Evolutionary conservation across 2,888 invertebrate species (phyloP).

Genomic region (Chironomus riparius): DNA sequence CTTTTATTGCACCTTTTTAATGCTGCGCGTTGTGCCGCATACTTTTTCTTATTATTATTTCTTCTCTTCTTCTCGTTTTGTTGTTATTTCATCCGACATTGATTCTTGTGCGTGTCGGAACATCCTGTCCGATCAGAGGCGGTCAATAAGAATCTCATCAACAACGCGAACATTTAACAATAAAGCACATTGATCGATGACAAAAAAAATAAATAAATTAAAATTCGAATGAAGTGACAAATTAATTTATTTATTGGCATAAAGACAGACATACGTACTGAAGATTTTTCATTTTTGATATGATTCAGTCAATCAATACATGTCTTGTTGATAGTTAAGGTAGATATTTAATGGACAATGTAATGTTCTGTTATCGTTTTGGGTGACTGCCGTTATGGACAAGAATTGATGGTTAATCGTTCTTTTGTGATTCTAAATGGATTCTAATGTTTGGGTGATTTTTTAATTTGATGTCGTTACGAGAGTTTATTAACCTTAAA

Average conservation of each 20-base stretch:
- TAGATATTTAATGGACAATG: background rate
- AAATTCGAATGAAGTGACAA: background rate
- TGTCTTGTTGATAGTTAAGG: background rate
- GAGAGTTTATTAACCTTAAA: too few relatives aligned
- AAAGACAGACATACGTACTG: background rate
- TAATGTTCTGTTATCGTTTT: background rate
- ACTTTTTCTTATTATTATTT: background rate
- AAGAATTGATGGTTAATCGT: too few relatives aligned
- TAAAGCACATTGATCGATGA: background rate
- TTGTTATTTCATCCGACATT: background rate
- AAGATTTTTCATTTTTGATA: background rate
- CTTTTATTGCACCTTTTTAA: constrained; percentile 1
- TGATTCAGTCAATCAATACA: constrained; percentile 3
- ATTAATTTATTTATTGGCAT: background rate
- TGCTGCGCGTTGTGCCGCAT: background rate
- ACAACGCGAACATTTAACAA: background rate
- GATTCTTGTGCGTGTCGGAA: background rate
- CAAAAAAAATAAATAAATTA: background rate
- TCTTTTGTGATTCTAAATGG: too few relatives aligned
- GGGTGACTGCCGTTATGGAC: too few relatives aligned
- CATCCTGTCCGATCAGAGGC: background rate
- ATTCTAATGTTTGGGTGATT: too few relatives aligned
- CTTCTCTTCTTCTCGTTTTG: background rate
- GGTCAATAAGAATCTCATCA: background rate
- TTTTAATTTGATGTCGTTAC: too few relatives aligned